phyloP scores from a whole-genome alignment of 2,888 invertebrate species.

The Stenodera caucasica region DNA sequence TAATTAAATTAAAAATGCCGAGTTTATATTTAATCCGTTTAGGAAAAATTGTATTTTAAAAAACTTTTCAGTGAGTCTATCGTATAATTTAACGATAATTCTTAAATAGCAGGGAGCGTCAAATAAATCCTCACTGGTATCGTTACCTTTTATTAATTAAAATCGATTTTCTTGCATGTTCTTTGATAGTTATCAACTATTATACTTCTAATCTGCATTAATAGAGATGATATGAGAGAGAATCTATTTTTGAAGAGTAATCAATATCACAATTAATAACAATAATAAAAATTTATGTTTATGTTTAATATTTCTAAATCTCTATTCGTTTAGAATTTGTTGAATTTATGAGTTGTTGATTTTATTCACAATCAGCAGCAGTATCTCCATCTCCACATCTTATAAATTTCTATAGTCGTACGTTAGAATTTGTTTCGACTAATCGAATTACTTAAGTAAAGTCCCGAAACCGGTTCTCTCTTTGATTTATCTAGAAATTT shows the following conservation, averaged over 20 bases:
- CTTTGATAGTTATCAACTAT: conserved; percentile 19
- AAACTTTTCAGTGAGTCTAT: neutral
- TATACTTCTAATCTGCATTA: conserved; percentile 16
- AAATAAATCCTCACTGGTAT: neutral
- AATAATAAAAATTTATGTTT: too few species aligned
- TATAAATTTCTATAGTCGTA: too few species aligned
- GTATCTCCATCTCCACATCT: too few species aligned
- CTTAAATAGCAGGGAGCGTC: neutral
- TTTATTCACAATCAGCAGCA: neutral
- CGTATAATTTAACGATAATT: neutral
- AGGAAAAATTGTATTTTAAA: neutral
- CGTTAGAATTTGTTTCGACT: too few species aligned
- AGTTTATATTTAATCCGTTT: neutral
- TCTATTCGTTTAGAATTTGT: too few species aligned
- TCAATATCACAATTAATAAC: neutral
- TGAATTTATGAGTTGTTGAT: neutral
- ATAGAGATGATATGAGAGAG: conserved; percentile 24
- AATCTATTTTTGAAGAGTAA: conserved; percentile 12
- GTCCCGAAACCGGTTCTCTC: too few species aligned
- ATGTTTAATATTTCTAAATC: too few species aligned
- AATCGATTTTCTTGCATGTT: conserved; percentile 22
- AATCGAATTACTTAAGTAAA: too few species aligned
- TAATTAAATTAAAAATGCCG: neutral
- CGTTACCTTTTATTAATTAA: conserved; percentile 22
- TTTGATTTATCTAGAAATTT: too few species aligned